A percentile compares a stretch with the other conserved stretches of the same genome.
phyloP scores from a whole-genome alignment of 2,113 vertebrate genomes.

The Melanerpes formicivorus region DNA sequence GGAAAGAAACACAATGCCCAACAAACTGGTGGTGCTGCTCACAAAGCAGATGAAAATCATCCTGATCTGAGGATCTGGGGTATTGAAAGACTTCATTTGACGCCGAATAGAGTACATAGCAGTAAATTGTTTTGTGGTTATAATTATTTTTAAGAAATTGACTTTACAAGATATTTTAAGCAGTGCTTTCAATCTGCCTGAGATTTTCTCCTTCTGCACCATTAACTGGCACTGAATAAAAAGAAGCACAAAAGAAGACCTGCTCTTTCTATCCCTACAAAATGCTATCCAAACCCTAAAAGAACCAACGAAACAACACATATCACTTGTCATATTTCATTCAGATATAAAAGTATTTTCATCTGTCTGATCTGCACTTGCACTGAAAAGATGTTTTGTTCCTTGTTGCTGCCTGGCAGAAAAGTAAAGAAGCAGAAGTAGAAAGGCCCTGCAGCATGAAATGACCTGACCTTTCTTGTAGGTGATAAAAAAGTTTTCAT shows the following conservation, averaged over 20 bases:
- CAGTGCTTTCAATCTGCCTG: background rate
- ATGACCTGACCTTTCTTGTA: background rate
- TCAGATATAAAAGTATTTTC: background rate
- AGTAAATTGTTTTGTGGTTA: background rate
- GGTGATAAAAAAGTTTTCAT: background rate
- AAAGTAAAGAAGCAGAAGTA: background rate
- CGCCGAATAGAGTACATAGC: background rate
- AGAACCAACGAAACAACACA: background rate
- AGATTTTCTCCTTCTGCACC: background rate
- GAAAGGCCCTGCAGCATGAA: background rate
- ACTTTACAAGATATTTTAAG: background rate
- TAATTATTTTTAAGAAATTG: background rate
- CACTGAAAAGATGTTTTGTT: background rate
- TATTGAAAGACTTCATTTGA: background rate
- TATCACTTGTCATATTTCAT: conserved; percentile 2
- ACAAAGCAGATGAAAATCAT: background rate
- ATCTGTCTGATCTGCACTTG: background rate
- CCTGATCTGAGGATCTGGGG: background rate
- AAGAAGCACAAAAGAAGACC: background rate
- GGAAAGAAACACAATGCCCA: background rate
- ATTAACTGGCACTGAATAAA: background rate
- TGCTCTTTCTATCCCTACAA: background rate
- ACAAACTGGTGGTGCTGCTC: background rate
- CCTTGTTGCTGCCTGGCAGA: background rate
- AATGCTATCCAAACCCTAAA: background rate